Percentiles rank a stretch among this genome's conserved stretches.
These are phyloP conservation scores for Scomberomorus guttatus DNA, from an alignment of 2,797 vertebrate genomes.

Conservation along the genomic window DNA sequence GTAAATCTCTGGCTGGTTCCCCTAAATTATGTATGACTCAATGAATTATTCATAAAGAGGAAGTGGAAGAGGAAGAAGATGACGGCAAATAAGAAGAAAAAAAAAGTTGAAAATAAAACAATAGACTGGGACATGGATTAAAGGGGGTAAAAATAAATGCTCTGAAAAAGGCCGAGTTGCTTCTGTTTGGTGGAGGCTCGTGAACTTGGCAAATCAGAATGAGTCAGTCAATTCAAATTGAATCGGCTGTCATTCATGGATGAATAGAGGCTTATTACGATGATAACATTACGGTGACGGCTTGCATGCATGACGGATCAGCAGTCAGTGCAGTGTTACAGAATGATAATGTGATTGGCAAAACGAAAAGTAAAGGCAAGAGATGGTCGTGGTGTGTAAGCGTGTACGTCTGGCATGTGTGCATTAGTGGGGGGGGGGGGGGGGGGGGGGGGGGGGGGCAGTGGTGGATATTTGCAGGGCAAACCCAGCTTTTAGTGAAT, in stretches of 20 bases:
- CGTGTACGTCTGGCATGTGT: neutral
- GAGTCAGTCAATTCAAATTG: slow-evolving; percentile 75
- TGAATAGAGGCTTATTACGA: slow-evolving; percentile 74
- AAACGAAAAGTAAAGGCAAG: slow-evolving; percentile 45
- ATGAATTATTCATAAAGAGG: slow-evolving; percentile 83
- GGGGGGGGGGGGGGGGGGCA: neutral
- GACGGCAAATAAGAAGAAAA: slow-evolving; percentile 39
- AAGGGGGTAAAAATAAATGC: slow-evolving; percentile 62
- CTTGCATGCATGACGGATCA: slow-evolving; percentile 68
- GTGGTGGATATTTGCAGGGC: slow-evolving; percentile 6
- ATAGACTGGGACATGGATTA: slow-evolving; percentile 58
- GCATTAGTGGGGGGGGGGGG: slow-evolving; percentile 5
- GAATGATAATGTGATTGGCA: slow-evolving; percentile 73
- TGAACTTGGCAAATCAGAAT: slow-evolving; percentile 73
- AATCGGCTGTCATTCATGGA: slow-evolving; percentile 75
- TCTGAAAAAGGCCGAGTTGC: slow-evolving; percentile 40
- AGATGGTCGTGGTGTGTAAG: slow-evolving; percentile 27
- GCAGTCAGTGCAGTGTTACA: slow-evolving; percentile 50
- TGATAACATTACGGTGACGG: slow-evolving; percentile 64
- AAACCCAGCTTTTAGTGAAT: slow-evolving; percentile 24
- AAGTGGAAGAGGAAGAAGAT: slow-evolving; percentile 64
- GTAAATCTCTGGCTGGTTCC: slow-evolving; percentile 82
- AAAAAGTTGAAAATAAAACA: slow-evolving; percentile 69
- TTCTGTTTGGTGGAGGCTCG: slow-evolving; percentile 53
- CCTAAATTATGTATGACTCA: slow-evolving; percentile 82